phyloP scores from a whole-genome alignment of 2,113 vertebrate genomes.

The Actinemys pallida region DNA sequence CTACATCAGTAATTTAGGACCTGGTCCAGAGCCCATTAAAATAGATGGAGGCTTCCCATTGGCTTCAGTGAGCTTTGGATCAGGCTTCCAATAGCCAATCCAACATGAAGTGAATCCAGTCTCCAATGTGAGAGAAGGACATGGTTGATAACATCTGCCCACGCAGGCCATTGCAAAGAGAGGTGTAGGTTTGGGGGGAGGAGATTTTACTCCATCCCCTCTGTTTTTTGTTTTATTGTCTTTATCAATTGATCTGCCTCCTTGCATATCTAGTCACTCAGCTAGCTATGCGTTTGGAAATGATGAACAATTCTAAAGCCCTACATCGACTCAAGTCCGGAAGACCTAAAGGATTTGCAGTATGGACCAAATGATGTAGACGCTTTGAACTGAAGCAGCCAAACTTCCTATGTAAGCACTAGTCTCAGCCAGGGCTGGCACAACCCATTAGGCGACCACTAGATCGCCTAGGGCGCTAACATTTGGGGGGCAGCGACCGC shows the following conservation, averaged over 20 bases:
- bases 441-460: no score
- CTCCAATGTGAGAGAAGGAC: background rate
- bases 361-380: background rate
- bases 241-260: background rate
- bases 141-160: background rate
- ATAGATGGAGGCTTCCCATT: background rate
- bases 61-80: background rate
- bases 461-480: no score
- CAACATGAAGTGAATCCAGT: background rate
- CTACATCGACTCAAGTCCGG: background rate
- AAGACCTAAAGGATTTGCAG: background rate
- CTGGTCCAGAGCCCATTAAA: background rate
- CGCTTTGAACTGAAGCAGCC: background rate
- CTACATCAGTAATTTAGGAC: background rate
- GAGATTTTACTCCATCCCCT: background rate
- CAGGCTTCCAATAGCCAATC: accelerated
- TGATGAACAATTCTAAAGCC: background rate
- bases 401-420: background rate
- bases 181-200: background rate
- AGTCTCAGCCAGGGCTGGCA: background rate
- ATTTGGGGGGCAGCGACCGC: no score
- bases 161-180: background rate
- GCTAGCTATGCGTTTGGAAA: background rate
- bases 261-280: accelerated
- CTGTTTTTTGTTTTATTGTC: background rate